Percentiles rank a stretch among this genome's conserved stretches.
These are phyloP conservation scores for Ophraella communa DNA, from an alignment of 2,888 invertebrate species.

Conservation along the genomic window DNA sequence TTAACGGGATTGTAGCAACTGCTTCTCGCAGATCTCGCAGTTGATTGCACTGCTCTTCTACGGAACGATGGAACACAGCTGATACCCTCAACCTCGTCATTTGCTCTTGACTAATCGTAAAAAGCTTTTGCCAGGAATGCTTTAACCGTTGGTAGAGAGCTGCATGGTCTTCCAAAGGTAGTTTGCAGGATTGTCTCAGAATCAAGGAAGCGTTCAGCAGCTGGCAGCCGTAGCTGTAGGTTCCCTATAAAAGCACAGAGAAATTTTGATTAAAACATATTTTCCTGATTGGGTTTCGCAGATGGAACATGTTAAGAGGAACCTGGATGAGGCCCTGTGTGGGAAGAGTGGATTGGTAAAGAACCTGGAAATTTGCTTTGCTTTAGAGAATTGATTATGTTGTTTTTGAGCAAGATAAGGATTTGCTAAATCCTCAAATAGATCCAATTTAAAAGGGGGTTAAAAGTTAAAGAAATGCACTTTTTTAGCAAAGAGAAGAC, in stretches of 20 bases:
- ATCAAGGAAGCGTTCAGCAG: conserved; percentile 76
- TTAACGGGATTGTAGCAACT: conserved; percentile 61
- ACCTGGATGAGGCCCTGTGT: no score
- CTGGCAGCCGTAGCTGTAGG: conserved; percentile 82
- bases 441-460: no score
- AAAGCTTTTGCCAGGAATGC: conserved; percentile 72
- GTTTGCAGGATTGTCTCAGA: conserved; percentile 74
- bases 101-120: conserved; percentile 75
- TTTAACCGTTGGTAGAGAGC: conserved; percentile 66
- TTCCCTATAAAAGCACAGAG: conserved; percentile 67
- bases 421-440: no score
- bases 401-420: no score
- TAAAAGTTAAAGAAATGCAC: no score
- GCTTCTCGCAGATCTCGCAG: conserved; percentile 67
- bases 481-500: no score
- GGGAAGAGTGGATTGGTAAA: no score
- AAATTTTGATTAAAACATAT: no score
- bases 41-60: conserved; percentile 69
- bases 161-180: conserved; percentile 66
- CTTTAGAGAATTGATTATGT: no score
- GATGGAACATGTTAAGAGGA: no score
- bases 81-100: conserved; percentile 77
- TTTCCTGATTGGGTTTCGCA: no score
- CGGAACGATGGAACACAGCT: conserved; percentile 74
- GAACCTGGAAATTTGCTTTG: no score